phyloP scores from a whole-genome alignment of 2,888 invertebrate species.

The Hyposoter didymator region DNA sequence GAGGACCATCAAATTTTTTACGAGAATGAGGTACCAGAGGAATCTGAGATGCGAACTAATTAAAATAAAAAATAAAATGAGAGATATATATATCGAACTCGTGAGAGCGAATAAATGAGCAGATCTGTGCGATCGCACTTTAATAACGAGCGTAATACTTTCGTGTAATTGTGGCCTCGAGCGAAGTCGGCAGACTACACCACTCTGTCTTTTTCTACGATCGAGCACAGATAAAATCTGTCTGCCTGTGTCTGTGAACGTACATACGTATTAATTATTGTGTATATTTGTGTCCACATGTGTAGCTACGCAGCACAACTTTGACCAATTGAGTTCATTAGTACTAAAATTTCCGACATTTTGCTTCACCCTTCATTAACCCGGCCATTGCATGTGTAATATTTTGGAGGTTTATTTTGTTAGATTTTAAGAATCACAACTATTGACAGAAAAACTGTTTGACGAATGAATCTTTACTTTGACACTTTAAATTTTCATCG shows the following conservation, averaged over 20 bases:
- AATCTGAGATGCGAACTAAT: constrained; percentile 2
- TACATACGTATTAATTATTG: background rate
- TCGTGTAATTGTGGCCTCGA: constrained; percentile 70
- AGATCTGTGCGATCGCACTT: constrained; percentile 65
- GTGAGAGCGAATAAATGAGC: constrained; percentile 31
- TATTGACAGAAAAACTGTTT: too few relatives aligned
- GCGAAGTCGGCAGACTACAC: constrained; percentile 47
- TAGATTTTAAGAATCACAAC: too few relatives aligned
- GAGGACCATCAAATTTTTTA: background rate
- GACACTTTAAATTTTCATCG: too few relatives aligned
- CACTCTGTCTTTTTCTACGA: constrained; percentile 45
- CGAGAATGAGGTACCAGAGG: constrained; percentile 3
- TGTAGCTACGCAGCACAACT: background rate
- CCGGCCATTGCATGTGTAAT: too few relatives aligned
- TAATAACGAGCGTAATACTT: constrained; percentile 72
- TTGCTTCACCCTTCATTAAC: background rate
- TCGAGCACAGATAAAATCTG: constrained; percentile 2
- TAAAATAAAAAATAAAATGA: background rate
- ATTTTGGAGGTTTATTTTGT: too few relatives aligned
- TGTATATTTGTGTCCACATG: background rate
- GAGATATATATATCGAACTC: background rate
- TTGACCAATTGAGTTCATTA: background rate
- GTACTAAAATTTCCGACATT: background rate
- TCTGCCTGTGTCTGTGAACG: background rate
- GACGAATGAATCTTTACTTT: too few relatives aligned